Evolutionary conservation across 1,140 invertebrate species (phyloP), one percentile per base, ranked within the genome.

Genomic region (Nebria ingens): DNA sequence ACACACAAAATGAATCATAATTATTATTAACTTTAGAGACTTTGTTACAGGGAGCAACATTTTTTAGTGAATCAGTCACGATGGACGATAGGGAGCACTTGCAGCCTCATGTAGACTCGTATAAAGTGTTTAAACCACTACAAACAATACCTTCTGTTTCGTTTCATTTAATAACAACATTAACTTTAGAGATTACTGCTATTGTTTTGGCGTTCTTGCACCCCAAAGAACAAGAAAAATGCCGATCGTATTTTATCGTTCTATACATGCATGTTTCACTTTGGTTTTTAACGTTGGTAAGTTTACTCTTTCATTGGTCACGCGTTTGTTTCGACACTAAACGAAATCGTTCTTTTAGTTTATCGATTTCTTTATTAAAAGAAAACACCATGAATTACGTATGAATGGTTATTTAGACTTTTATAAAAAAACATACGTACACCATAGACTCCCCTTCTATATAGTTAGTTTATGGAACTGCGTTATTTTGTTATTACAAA

Each of bases 331-430:
- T 20, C 13, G 49, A 50, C 34, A 11, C 25, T 52, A 57, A 51
- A 53, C 12, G 17, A 29, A 34, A 23, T 23, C 56, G 54, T 55
- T 45, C 53, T 68, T 64, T 12, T 59, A 79, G 76, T 52, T 81
- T 13, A 66, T 77, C 19, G 80, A 84, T 67, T 72, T 79, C 59
- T 61, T 80, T 49, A 66, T 79, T 0, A 79, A 79, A 64, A 65
- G 63, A 11, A 76, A 71, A 56, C 83, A 85, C 64, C 74, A 81
- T 59, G 66, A 71, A 53, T 65, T 84, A 19, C 71, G 81, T 52
- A 69, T 83, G 56, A 74, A 74, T 61, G 82, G 82, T 20, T 85
- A 84, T 60, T 71, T 84, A 54, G 81, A 84, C 22, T 85, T 84
- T 63, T 81, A 83, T 67, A 77, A 81, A 53, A 76, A 77, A 3